Percentiles rank a stretch among this genome's conserved stretches.
Conservation (phyloP, 1,140 invertebrate species). For the Drosophila athabasca region DNA sequence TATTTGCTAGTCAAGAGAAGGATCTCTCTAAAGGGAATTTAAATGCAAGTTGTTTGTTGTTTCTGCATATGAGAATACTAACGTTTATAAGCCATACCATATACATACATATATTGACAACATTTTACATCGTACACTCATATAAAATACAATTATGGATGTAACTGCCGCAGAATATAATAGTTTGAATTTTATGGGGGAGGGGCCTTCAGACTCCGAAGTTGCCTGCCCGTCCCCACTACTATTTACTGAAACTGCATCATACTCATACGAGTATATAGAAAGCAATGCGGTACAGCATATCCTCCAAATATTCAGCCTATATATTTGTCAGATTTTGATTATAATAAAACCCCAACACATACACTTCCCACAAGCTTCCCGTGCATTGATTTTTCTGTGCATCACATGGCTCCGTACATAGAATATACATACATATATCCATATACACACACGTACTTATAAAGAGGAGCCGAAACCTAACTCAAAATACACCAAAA, state of each 20-base stretch:
- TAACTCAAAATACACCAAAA: constrained; percentile 37
- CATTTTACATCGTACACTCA: no score
- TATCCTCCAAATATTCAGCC: no score
- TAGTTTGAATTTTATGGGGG: constrained; percentile 18
- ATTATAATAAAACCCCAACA: constrained; percentile 12
- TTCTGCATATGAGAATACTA: constrained; percentile 75
- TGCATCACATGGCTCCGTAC: constrained; percentile 32
- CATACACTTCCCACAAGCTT: constrained; percentile 58
- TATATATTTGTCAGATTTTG: constrained; percentile 23
- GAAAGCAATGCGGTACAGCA: no score
- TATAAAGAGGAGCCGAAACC: constrained; percentile 30
- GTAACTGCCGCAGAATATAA: constrained; percentile 35
- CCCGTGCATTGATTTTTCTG: constrained; percentile 68
- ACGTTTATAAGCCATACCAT: constrained; percentile 65
- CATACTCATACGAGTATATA: neutral
- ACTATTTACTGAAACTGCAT: constrained; percentile 21
- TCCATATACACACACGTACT: constrained; percentile 42
- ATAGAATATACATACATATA: constrained; percentile 43
- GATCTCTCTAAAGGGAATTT: constrained; percentile 64
- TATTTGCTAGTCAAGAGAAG: constrained; percentile 30
- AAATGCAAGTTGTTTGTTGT: constrained; percentile 75
- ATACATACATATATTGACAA: constrained; percentile 20
- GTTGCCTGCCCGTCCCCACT: constrained; percentile 5
- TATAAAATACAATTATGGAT: constrained; percentile 5
- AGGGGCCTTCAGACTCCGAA: neutral